Conservation (phyloP, 2,113 vertebrate species). For the Myotis brandtii region DNA sequence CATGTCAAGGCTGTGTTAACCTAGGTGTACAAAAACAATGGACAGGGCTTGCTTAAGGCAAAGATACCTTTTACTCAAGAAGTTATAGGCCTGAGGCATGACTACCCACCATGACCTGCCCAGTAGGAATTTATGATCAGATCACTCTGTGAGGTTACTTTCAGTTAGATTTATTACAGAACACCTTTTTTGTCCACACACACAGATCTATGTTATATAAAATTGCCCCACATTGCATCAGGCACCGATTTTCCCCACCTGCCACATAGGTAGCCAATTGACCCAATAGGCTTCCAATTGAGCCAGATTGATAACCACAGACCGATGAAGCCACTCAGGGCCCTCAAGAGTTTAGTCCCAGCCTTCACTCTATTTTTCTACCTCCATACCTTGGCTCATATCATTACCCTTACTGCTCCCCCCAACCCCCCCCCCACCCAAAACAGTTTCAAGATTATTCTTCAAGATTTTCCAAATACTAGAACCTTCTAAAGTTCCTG, state of each 20-base stretch:
- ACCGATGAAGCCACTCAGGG: neutral
- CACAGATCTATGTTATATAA: neutral
- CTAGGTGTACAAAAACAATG: neutral
- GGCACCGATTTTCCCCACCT: neutral
- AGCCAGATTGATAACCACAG: neutral
- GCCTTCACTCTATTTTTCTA: neutral
- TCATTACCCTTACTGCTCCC: neutral
- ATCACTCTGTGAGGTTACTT: neutral
- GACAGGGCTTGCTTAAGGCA: neutral
- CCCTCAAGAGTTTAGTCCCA: neutral
- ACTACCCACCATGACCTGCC: neutral
- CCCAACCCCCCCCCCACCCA: fast-evolving
- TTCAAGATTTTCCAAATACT: conserved; percentile 30
- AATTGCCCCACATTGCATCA: neutral
- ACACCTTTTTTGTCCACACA: neutral
- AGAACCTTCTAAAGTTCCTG: neutral
- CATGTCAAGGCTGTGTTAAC: neutral
- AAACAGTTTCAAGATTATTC: conserved; percentile 10
- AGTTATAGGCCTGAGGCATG: neutral
- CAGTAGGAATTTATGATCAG: neutral
- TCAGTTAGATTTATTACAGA: neutral
- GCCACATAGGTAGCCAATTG: neutral
- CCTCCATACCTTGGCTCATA: neutral
- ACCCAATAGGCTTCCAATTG: too few species aligned
- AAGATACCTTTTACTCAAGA: neutral